Base-by-base conservation (phyloP, 2,888 invertebrate species). In the Cheilosia variabilis region DNA sequence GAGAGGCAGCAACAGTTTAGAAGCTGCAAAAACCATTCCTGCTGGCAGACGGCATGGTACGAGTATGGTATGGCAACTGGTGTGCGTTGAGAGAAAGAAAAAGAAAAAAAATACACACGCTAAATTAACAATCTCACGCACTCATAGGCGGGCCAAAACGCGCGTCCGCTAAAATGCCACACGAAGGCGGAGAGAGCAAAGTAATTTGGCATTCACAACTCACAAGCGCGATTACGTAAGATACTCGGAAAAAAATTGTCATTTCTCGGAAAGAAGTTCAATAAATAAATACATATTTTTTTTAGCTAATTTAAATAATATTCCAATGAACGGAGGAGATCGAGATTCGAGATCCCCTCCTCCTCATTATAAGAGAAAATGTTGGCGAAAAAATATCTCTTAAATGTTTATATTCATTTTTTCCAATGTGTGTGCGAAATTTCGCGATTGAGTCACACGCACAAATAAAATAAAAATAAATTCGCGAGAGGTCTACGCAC, bases 201-300 rank as follows among this genome's bases (percentile, higher is more conserved):
- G 22, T 31, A 63, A 47, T 60, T 52, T 50, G 47, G 17, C 65
- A 47, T 63, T 55, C 62, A 43, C 57, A 55, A 47, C 57, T 55
- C 62, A 43, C 57, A 55, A 45, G 45, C 50, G 22, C 37, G 53
- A 78, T 79, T 84, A 75, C 79, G 69, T 69, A 84, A 79, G 72
- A 41, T 50, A 50, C 60, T 10, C 1, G 43, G 24, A 76, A 82
- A 45, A 65, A 24, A 52, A 4, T 22, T 15, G 13, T 22, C 10
- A 52, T 24, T 24, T 22, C 52, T 24, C 15, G 13, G 24, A 27
- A 27, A 24, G 15, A 24, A 52, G 15, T 15, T 52, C 13, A 9
- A n/a, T 17, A n/a, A 7, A 47, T n/a, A 34, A 9, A 4, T n/a
- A 9, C 0, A 13, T 3, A 3, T 37, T 13, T 37, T 9, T 9